Evolutionary conservation across 2,797 vertebrate species (phyloP), one percentile per base, ranked within the genome.

Genomic region (Catamblyrhynchus diadema): DNA sequence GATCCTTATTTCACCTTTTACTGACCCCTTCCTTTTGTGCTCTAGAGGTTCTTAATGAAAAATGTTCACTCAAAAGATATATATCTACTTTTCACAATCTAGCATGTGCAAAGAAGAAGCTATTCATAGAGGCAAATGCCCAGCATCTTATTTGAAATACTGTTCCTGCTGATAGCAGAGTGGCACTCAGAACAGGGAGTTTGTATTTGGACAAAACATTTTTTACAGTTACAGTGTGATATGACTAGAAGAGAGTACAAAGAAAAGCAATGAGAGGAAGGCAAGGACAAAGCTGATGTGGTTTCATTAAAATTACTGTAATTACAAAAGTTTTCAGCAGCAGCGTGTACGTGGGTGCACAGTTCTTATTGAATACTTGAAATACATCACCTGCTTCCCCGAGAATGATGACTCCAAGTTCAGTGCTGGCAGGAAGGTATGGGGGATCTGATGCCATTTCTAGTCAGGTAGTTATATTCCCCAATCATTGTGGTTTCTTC

Each of bases 281-380:
- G 30, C 59, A 93, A 95, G 89, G 82, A 79, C 80, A 81, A 79
- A 90, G 51, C 37, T 91, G 82, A 81, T 93, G 54, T 70, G 70
- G 59, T 81, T 91, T 94, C 82, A 84, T 62, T 62, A 83, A 73
- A 94, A 96, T 93, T 88, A 95, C 81, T 93, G 72, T 91, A 93
- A 96, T 96, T 94, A 94, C 80, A 72, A 57, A 97, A 94, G 81
- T 96, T 96, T 96, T 93, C 85, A 83, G 72, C 75, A 54, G 47
- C 61, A 50, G 69, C 0, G 0, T 56, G 28, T 48, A 66, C 1
- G 6, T 91, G 57, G 82, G 65, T 73, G 86, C 61, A 37, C n/a
- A 66, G 41, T n/a, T 92, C 75, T 74, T 81, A 79, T 27, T 62
- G 61, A 95, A 65, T 81, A 48, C 57, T 78, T 94, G 75, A 89